Conservation (phyloP, 2,888 invertebrate species). For the Mongoloraphidia duomilia region DNA sequence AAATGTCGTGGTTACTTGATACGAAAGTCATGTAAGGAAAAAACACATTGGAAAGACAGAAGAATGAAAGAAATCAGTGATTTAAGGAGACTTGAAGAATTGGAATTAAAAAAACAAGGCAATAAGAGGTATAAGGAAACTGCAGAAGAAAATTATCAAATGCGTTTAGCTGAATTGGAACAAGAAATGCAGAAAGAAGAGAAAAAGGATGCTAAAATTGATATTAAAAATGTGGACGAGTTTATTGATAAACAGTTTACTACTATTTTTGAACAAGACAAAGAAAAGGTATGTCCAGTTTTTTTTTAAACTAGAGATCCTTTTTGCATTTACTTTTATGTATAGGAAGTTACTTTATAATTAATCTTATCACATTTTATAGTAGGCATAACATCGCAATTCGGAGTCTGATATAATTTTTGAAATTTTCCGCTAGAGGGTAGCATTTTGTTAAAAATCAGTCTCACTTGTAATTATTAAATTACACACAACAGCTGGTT, state of each 20-base stretch:
- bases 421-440: too few species aligned
- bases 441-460: too few species aligned
- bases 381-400: too few species aligned
- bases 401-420: too few species aligned
- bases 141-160: constrained; percentile 56
- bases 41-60: constrained; percentile 27
- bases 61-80: constrained; percentile 33
- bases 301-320: too few species aligned
- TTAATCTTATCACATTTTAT: too few species aligned
- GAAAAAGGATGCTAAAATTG: constrained; percentile 37
- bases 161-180: constrained; percentile 49
- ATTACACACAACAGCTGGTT: too few species aligned
- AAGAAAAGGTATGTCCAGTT: too few species aligned
- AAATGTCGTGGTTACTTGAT: constrained; percentile 60
- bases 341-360: too few species aligned
- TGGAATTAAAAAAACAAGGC: constrained; percentile 43
- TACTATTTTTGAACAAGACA: too few species aligned
- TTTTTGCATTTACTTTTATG: too few species aligned
- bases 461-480: too few species aligned
- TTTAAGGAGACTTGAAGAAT: constrained; percentile 43
- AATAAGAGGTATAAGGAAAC: constrained; percentile 47
- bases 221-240: constrained; percentile 17
- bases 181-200: constrained; percentile 37
- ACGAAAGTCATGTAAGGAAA: constrained; percentile 36
- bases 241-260: constrained; percentile 23